Base-by-base conservation (phyloP, 2,113 vertebrate species). In the Rhinolophus ferrumequinum region DNA sequence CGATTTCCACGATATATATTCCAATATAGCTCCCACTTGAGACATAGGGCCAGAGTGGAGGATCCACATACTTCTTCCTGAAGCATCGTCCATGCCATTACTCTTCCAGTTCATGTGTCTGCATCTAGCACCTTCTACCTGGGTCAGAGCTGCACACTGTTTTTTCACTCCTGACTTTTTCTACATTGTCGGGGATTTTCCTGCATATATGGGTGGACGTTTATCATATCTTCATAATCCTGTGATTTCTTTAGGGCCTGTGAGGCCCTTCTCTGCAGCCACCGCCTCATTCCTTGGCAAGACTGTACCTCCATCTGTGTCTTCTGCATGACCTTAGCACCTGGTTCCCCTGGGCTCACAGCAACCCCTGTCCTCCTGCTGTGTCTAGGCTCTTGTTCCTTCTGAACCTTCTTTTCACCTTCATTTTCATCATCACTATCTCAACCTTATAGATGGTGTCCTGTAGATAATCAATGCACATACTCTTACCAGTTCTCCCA, bases 321-420 rank as follows among this genome's bases (percentile, higher is more conserved):
- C 52, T 54, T 62, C 85, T 79, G 0, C 22, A 1, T 16, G 56
- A 52, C 81, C 77, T 66, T 24, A 5, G 22, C 21, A 19, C 30
- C 50, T 0, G 24, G 21, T 5, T 83, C 8, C 8, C 50, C 5
- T 22, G 16, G 14, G 41, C 67, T 89, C 67, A 18, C 12, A 60
- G 13, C 19, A 3, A 11, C 22, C 38, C 44, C 7, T 28, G 26
- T 77, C 62, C 38, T 22, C 21, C 24, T n/a, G 0, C 30, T 0
- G 4, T 12, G 5, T 16, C 28, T 1, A 15, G 26, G 8, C 35
- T 33, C 6, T 35, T 3, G 0, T 26, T 24, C 44, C 24, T 35
- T 10, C 33, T 44, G 50, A 22, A 2, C 10, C 47, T 54, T 16
- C 14, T 4, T n/a, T 52, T 19, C 2, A 4, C 21, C 70, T 9